Evolutionary conservation across 1,140 invertebrate genomes (phyloP), one percentile per base, ranked within the genome.

Genomic region (Harpegnathos saltator): DNA sequence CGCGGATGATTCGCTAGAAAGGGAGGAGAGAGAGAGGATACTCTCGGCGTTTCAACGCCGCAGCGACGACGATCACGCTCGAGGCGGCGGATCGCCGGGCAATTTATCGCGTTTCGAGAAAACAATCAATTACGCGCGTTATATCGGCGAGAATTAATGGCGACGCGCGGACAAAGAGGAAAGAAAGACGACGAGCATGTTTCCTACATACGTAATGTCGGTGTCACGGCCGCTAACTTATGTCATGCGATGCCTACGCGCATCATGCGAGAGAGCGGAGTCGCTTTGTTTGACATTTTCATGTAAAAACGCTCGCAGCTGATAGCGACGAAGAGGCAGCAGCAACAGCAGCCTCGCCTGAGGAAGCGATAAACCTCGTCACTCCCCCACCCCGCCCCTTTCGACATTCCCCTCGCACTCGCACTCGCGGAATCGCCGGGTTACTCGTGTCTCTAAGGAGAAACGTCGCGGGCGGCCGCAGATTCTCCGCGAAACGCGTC

Each of bases 181-280:
- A 88, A 85, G 88, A 85, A 87, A 83, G 65, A 86, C 74, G 82
- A 87, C 85, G 75, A 81, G 85, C 85, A 83, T 77, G 77, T 87
- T 90, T 89, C 81, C 84, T 86, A 86, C 24, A 73, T 58, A 82
- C 84, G 85, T 85, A 89, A 89, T 73, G 80, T 78, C 71, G 85
- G 87, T 91, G 90, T 92, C 91, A 91, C 88, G 90, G 91, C 69
- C 91, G 80, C 85, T 58, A 81, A 69, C 85, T 87, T 84, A 80
- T 84, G 73, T 80, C 85, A 87, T 73, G 72, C 84, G 15, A 80
- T 58, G 59, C 56, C 54, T 71, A 19, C 50, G 66, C 61, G 56
- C 59, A 82, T 82, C 61, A 44, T 73, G 69, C 56, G 48, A 59
- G n/a, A n/a, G n/a, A n/a, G 65, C 65, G 52, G 44, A 78, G 80